Conservation (phyloP, 2,797 vertebrate species). For the Aphelocoma californica region DNA sequence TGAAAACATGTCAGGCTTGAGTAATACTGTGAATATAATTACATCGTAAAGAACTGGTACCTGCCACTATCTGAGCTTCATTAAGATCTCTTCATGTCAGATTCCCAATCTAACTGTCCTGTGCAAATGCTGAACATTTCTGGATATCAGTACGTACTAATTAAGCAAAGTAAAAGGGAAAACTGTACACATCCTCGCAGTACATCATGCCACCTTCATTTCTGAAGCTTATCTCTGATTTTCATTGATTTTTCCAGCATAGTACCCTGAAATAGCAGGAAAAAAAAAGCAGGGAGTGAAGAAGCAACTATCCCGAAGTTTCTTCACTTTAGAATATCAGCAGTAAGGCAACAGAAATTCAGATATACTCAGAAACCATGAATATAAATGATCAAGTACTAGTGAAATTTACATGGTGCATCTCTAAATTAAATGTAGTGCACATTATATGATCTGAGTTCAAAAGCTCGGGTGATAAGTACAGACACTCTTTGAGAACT, state of each 20-base stretch:
- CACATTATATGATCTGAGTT: neutral
- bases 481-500: neutral
- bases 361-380: neutral
- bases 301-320: neutral
- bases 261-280: neutral
- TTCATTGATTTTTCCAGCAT: neutral
- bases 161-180: neutral
- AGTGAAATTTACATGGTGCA: neutral
- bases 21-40: neutral
- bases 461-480: neutral
- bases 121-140: neutral
- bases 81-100: neutral
- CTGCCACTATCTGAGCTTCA: neutral
- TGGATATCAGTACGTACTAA: neutral
- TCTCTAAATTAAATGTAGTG: neutral
- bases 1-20: neutral
- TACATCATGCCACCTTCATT: neutral
- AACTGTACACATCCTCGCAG: neutral
- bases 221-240: neutral
- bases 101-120: neutral
- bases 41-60: neutral
- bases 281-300: neutral
- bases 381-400: neutral
- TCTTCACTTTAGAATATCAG: neutral
- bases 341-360: neutral